Conservation (phyloP, 1,140 invertebrate species). For the Polypedilum pembai region DNA sequence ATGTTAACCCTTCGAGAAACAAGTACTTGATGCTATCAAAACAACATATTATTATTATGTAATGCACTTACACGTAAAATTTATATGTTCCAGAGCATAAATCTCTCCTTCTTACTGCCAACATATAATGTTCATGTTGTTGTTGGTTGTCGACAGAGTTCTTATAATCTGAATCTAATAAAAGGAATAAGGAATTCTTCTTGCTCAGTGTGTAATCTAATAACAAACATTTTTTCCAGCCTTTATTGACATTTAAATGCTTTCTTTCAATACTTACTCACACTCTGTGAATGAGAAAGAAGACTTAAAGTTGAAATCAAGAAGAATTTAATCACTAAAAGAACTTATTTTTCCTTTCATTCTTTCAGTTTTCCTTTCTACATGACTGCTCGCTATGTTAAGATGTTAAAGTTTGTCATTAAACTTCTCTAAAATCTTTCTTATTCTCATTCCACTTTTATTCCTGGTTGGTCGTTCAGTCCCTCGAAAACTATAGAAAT, state of each 20-base stretch:
- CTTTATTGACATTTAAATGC: constrained; percentile 18
- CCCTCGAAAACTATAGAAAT: not conserved
- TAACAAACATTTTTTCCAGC: constrained; percentile 15
- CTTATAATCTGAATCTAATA: constrained; percentile 13
- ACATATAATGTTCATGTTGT: too few species aligned
- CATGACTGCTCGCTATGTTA: constrained; percentile 16
- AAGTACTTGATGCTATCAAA: too few species aligned
- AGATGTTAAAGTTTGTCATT: constrained; percentile 18
- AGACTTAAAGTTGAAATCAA: not conserved
- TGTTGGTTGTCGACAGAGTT: not conserved
- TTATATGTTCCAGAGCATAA: too few species aligned
- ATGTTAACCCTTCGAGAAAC: not conserved
- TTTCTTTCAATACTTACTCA: not conserved
- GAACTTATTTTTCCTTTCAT: constrained; percentile 9
- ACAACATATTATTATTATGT: too few species aligned
- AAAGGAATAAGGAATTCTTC: not conserved
- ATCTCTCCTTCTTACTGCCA: too few species aligned
- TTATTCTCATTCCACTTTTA: too few species aligned
- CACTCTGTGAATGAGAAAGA: not conserved
- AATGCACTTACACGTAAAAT: too few species aligned
- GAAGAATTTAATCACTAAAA: constrained; percentile 16
- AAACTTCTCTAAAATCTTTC: not conserved
- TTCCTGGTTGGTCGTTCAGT: too few species aligned
- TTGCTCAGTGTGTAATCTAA: not conserved
- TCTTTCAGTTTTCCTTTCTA: not conserved